Conservation (phyloP, 1,140 invertebrate genomes). For the Psix sp. region DNA sequence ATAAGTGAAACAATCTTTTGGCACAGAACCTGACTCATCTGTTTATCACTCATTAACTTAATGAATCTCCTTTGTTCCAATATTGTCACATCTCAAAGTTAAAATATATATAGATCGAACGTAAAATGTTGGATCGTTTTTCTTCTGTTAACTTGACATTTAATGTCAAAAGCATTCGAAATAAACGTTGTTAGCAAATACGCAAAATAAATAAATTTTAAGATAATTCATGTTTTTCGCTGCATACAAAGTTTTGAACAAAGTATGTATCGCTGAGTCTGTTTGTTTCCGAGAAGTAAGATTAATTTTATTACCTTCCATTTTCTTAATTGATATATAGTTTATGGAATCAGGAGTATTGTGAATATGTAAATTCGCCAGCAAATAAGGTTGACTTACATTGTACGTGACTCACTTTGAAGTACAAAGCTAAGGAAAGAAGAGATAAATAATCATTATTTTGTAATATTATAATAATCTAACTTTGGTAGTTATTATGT, state of each 20-base stretch:
- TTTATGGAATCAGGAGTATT: conserved; percentile 27
- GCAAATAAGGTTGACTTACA: conserved; percentile 6
- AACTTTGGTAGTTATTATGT: no score
- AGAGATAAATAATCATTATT: conserved; percentile 16
- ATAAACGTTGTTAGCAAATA: no score
- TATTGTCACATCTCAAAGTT: conserved; percentile 10
- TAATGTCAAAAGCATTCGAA: no score
- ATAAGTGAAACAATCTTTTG: conserved; percentile 13
- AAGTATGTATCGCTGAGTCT: conserved; percentile 6
- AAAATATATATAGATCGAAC: neutral
- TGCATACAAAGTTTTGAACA: conserved; percentile 4
- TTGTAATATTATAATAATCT: no score
- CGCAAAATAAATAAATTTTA: no score
- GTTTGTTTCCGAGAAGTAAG: conserved; percentile 5
- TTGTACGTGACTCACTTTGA: conserved; percentile 26
- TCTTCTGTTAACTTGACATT: neutral
- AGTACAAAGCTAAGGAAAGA: conserved; percentile 10
- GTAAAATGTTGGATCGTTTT: no score
- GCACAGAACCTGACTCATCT: conserved; percentile 17
- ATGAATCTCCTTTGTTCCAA: conserved; percentile 24
- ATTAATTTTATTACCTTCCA: conserved; percentile 9
- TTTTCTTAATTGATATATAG: conserved; percentile 23
- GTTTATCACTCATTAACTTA: conserved; percentile 16
- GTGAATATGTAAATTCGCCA: conserved; percentile 21
- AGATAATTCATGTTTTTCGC: no score